phyloP scores from a whole-genome alignment of 2,888 invertebrate species.

The Choristoneura rosaceana region DNA sequence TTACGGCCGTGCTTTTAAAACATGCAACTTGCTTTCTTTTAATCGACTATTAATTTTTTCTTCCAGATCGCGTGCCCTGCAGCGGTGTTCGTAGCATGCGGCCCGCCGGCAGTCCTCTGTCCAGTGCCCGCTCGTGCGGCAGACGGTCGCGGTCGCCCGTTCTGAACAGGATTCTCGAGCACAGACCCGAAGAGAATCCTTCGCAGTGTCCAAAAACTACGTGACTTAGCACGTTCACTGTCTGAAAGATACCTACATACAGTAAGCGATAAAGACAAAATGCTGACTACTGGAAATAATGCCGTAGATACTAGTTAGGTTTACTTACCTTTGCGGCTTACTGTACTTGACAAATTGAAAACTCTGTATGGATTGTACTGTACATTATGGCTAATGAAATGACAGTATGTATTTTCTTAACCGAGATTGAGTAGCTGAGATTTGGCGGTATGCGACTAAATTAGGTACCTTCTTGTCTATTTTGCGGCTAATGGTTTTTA shows the following conservation, averaged over 20 bases:
- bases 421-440: no score
- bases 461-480: no score
- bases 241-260: background rate
- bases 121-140: slow-evolving; percentile 53
- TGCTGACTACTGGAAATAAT: no score
- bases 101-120: slow-evolving; percentile 61
- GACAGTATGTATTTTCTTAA: no score
- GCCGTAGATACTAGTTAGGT: no score
- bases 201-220: slow-evolving; percentile 2
- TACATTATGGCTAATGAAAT: no score
- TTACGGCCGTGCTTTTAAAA: background rate
- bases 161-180: background rate
- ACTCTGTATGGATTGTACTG: no score
- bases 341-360: no score
- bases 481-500: no score
- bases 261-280: background rate
- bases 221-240: slow-evolving; percentile 5
- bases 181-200: background rate
- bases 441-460: no score
- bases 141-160: slow-evolving; percentile 3
- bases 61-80: slow-evolving; percentile 73
- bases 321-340: no score
- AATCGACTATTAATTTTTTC: background rate
- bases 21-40: background rate
- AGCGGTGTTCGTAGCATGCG: slow-evolving; percentile 79